A percentile compares a stretch with the other conserved stretches of the same genome.
phyloP scores from a whole-genome alignment of 1,140 invertebrate genomes.

The Cardiocondyla obscurior region DNA sequence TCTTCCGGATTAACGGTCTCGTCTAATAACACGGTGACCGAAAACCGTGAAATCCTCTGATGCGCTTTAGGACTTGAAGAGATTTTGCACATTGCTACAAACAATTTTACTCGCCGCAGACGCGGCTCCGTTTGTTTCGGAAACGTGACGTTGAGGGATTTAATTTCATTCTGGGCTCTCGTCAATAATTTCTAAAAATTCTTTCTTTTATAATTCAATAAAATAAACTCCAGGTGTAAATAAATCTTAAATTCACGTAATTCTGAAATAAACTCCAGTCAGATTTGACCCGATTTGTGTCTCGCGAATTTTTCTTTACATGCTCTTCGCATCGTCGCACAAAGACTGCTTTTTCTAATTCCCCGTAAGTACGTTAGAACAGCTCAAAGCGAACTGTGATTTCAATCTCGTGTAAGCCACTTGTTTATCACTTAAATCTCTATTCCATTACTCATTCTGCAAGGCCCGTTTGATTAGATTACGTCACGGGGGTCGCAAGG shows the following conservation, averaged over 20 bases:
- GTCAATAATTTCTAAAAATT: not conserved
- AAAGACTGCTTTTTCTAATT: not conserved
- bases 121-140: too few species aligned
- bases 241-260: not conserved
- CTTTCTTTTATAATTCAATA: too few species aligned
- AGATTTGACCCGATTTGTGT: not conserved
- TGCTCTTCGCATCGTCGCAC: not conserved
- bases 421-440: conserved; percentile 11
- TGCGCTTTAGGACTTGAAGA: not conserved
- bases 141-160: not conserved
- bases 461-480: not conserved
- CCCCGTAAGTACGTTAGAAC: not conserved
- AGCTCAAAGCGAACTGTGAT: conserved; percentile 50
- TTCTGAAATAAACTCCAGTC: not conserved
- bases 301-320: not conserved
- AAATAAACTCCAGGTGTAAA: not conserved
- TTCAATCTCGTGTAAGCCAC: conserved; percentile 39
- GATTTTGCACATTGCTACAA: not conserved
- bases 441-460: not conserved
- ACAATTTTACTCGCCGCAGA: not conserved
- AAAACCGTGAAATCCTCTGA: conserved; percentile 42
- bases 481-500: not conserved
- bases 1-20: not conserved
- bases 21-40: not conserved
- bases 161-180: not conserved